phyloP scores from a whole-genome alignment of 2,888 invertebrate genomes.

The Scaptomyza polygonia region DNA sequence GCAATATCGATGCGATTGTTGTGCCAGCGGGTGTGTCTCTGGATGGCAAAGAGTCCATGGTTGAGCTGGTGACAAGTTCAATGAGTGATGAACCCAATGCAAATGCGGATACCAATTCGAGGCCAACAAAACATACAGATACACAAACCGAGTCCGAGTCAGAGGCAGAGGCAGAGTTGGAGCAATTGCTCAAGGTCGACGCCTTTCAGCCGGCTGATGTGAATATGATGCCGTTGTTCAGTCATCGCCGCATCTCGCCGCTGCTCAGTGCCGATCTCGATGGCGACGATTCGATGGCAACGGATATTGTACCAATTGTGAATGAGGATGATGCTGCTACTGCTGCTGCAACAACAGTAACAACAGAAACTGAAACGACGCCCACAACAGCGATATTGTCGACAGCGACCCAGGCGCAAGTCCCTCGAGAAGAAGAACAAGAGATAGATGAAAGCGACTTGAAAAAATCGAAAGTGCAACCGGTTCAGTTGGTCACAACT shows the following conservation, averaged over 20 bases:
- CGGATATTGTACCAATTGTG: conserved; percentile 45
- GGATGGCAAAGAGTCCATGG: conserved; percentile 23
- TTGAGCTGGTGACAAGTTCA: conserved; percentile 71
- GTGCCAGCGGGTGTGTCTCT: conserved; percentile 69
- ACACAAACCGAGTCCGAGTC: conserved; percentile 10
- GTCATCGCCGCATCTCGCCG: conserved; percentile 73
- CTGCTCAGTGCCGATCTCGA: conserved; percentile 55
- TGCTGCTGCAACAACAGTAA: conserved; percentile 14
- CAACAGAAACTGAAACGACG: conserved; percentile 30
- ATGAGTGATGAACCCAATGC: conserved; percentile 30
- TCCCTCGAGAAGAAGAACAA: conserved; percentile 10
- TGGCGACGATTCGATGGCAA: conserved; percentile 25
- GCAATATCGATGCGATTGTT: conserved; percentile 77
- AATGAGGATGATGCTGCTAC: conserved; percentile 12
- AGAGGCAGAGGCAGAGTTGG: conserved; percentile 40
- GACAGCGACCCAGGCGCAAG: conserved; percentile 1
- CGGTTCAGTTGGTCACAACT: conserved; percentile 65
- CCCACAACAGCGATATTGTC: conserved; percentile 17
- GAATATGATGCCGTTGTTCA: conserved; percentile 55
- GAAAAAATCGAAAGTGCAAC: conserved; percentile 83
- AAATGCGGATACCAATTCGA: conserved; percentile 12
- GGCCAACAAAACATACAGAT: conserved; percentile 2
- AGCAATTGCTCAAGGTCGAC: conserved; percentile 77
- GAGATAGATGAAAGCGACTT: conserved; percentile 49
- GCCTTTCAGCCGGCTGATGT: conserved; percentile 71